Conservation (phyloP, 2,113 vertebrate genomes). For the Echinops telfairi region DNA sequence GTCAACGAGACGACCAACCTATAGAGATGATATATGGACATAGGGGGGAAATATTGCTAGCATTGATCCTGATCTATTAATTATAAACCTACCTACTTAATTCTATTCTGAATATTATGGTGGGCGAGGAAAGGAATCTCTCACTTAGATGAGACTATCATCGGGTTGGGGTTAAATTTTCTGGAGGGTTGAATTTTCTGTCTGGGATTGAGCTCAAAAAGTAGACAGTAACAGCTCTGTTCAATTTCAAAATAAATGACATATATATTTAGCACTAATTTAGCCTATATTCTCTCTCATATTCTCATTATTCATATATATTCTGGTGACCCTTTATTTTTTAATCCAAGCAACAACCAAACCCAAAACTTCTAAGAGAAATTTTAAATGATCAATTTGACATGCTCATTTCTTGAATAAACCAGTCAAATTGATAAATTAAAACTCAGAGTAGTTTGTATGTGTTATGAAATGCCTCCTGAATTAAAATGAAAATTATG, state of each 20-base stretch:
- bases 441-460: not conserved
- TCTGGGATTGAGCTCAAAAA: not conserved
- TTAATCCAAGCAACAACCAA: too few species aligned
- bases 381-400: too few species aligned
- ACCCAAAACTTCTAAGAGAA: too few species aligned
- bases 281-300: not conserved
- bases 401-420: too few species aligned
- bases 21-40: not conserved
- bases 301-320: not conserved
- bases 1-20: not conserved
- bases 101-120: not conserved
- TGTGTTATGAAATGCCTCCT: not conserved
- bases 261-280: not conserved
- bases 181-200: not conserved
- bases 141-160: not conserved
- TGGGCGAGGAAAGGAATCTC: not conserved
- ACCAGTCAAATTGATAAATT: not conserved
- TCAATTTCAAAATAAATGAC: conserved; percentile 12
- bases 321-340: not conserved
- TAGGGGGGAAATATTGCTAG: not conserved
- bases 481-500: conserved; percentile 15
- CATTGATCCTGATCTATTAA: not conserved
- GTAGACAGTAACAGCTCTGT: not conserved
- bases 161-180: not conserved
- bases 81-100: not conserved